A percentile compares a stretch with the other conserved stretches of the same genome.
phyloP scores from a whole-genome alignment of 1,140 invertebrate species.

The Heliconius himera region DNA sequence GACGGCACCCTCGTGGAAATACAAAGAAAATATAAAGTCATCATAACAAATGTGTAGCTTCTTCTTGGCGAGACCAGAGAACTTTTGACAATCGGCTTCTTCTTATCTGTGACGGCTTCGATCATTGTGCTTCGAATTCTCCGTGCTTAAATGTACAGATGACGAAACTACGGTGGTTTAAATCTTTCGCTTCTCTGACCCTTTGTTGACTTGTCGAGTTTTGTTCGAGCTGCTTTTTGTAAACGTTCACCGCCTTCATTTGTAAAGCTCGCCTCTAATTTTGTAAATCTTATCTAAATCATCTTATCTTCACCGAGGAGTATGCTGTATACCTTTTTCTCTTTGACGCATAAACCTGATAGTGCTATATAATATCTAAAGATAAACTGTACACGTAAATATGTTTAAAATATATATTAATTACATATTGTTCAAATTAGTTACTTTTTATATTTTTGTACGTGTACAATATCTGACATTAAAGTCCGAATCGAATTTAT shows the following conservation, averaged over 20 bases:
- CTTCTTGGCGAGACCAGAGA: constrained; percentile 56
- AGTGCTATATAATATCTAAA: constrained; percentile 30
- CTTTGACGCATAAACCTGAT: constrained; percentile 42
- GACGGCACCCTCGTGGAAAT: constrained; percentile 54
- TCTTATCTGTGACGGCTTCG: constrained; percentile 74
- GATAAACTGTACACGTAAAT: not conserved
- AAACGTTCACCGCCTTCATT: constrained; percentile 60
- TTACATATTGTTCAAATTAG: not conserved
- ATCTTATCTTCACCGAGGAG: constrained; percentile 64
- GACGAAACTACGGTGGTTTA: constrained; percentile 72
- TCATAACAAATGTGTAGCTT: constrained; percentile 75
- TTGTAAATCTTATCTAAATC: constrained; percentile 74
- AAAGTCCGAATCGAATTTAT: not conserved
- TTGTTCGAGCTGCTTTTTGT: constrained; percentile 71
- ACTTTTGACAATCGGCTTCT: constrained; percentile 71
- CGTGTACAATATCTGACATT: not conserved
- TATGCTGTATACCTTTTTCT: constrained; percentile 50
- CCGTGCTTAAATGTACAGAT: constrained; percentile 64
- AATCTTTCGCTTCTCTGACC: constrained; percentile 66
- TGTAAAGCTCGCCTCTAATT: constrained; percentile 64
- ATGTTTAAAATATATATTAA: not conserved
- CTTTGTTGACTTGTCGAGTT: constrained; percentile 75
- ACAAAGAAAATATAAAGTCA: constrained; percentile 79
- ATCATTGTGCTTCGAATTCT: constrained; percentile 75
- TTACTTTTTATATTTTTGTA: not conserved